A percentile compares a stretch with the other conserved stretches of the same genome.
Conservation (phyloP, 2,797 vertebrate species). For the Balearica regulorum region DNA sequence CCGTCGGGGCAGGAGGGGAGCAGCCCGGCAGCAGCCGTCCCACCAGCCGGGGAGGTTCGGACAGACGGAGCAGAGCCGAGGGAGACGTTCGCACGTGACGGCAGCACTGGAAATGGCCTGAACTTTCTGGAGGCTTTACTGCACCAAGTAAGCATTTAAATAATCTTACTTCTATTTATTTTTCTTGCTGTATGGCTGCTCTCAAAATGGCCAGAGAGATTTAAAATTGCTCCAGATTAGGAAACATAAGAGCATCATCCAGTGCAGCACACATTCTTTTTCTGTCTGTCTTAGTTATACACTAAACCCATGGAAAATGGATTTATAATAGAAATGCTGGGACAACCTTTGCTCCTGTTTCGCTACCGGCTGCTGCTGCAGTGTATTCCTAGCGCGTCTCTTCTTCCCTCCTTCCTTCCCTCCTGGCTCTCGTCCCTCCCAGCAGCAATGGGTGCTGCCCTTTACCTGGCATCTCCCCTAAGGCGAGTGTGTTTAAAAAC, state of each 20-base stretch:
- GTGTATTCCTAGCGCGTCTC: neutral
- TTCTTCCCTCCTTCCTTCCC: neutral
- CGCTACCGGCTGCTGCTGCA: neutral
- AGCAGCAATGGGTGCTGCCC: neutral
- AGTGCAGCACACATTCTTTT: neutral
- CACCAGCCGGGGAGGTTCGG: neutral
- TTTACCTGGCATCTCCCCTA: constrained; percentile 26
- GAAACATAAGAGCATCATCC: neutral
- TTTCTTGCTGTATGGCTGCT: neutral
- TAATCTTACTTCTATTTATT: neutral
- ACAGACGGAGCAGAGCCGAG: neutral
- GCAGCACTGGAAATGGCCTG: neutral
- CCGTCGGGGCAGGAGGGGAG: neutral
- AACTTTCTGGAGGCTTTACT: neutral
- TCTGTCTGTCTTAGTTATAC: neutral
- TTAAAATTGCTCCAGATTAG: neutral
- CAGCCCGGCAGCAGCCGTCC: neutral
- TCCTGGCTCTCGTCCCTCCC: neutral
- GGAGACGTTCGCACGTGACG: neutral
- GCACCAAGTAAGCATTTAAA: neutral
- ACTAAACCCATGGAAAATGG: constrained; percentile 6
- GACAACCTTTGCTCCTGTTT: neutral
- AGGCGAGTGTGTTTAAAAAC: neutral
- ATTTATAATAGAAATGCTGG: constrained; percentile 23
- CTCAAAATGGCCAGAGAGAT: neutral